Evolutionary conservation across 2,888 invertebrate species (phyloP).

Genomic region (Deroplatys truncata): DNA sequence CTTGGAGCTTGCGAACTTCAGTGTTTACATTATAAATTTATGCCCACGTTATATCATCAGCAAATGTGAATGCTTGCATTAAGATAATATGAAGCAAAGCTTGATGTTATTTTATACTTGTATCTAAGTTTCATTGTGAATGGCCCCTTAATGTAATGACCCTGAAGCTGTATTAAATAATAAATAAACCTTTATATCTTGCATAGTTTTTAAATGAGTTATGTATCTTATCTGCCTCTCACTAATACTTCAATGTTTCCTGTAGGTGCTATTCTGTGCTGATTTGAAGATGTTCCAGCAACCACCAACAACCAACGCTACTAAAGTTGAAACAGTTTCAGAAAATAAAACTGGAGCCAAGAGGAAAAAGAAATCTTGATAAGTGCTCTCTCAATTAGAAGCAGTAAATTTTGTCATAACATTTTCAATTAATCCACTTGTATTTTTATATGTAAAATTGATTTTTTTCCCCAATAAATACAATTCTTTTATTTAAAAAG

Average conservation of each 20-base stretch:
- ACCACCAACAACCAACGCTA: neutral
- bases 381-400: neutral
- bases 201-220: too few species aligned
- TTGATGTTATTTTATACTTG: too few species aligned
- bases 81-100: too few species aligned
- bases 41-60: too few species aligned
- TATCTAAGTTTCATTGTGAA: too few species aligned
- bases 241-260: neutral
- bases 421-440: neutral
- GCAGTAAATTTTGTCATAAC: too few species aligned
- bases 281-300: slow-evolving; percentile 69
- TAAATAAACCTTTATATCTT: too few species aligned
- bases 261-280: slow-evolving; percentile 75
- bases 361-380: neutral
- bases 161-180: too few species aligned
- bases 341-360: neutral
- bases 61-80: too few species aligned
- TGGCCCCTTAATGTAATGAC: too few species aligned
- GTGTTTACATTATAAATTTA: too few species aligned
- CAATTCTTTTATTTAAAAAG: neutral
- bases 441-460: neutral
- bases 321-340: neutral
- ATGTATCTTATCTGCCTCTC: neutral
- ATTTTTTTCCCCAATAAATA: neutral
- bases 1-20: too few species aligned